These are phyloP conservation scores for Motacilla tschutschensis DNA, from an alignment of 2,113 vertebrate genomes.

Conservation along the genomic window DNA sequence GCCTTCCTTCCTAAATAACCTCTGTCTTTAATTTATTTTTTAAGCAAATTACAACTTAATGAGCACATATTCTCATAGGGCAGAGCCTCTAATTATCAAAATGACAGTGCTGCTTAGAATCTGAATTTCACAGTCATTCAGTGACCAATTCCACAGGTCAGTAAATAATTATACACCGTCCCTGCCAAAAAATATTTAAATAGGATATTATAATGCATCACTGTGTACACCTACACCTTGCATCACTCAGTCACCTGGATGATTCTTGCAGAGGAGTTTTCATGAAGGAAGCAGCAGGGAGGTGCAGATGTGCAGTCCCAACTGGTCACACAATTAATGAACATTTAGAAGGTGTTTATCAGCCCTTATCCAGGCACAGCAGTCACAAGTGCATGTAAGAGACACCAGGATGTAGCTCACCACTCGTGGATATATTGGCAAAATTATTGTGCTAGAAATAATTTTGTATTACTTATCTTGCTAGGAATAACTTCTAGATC, in stretches of 20 bases:
- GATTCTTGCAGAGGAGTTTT: neutral
- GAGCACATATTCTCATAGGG: conserved; percentile 26
- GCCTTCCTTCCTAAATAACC: conserved; percentile 67
- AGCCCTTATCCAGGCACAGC: neutral
- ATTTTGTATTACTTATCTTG: neutral
- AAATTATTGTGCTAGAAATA: neutral
- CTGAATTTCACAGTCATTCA: conserved; percentile 28
- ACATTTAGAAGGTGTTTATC: neutral
- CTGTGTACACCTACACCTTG: neutral
- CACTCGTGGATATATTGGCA: neutral
- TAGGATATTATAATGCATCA: neutral
- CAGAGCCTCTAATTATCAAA: conserved; percentile 50
- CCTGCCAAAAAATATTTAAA: neutral
- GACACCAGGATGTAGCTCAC: neutral
- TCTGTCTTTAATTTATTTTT: conserved; percentile 68
- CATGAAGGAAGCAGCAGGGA: neutral
- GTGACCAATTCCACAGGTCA: neutral
- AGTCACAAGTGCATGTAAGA: neutral
- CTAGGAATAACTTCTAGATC: neutral
- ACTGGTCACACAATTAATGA: neutral
- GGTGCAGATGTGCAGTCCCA: neutral
- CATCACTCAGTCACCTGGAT: neutral
- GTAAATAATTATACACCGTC: conserved; percentile 9
- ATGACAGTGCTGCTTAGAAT: conserved; percentile 33
- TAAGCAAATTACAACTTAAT: conserved; percentile 64